Evolutionary conservation across 2,113 vertebrate species (phyloP).

Genomic region (Dicerorhinus sumatrensis): DNA sequence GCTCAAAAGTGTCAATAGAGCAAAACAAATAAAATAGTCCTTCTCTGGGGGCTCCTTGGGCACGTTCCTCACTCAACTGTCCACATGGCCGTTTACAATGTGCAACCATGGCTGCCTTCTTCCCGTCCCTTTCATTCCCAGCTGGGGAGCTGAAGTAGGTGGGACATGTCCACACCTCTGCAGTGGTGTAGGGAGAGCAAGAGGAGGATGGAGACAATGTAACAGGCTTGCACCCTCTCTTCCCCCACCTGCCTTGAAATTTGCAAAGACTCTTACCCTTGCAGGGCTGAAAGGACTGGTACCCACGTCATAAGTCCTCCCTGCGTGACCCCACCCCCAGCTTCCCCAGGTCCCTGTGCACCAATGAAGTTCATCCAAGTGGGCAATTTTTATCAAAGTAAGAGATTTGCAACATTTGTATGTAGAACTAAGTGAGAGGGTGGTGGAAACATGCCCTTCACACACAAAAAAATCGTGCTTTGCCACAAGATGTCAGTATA

Average conservation of each 20-base stretch:
- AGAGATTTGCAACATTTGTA: background rate
- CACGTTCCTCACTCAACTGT: background rate
- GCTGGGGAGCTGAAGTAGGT: rapidly evolving
- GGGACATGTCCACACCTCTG: background rate
- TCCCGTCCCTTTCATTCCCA: background rate
- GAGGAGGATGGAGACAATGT: background rate
- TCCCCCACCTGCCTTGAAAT: background rate
- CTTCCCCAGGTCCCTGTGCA: background rate
- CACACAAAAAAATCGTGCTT: background rate
- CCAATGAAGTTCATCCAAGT: background rate
- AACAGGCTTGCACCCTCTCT: background rate
- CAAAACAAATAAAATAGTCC: background rate
- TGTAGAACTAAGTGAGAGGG: background rate
- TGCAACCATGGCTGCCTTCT: background rate
- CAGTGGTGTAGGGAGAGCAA: rapidly evolving
- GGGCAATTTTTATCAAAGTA: background rate
- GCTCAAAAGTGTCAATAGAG: background rate
- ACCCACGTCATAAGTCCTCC: background rate
- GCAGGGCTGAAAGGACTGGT: background rate
- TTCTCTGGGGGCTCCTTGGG: background rate
- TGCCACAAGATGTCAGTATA: slow-evolving; percentile 68
- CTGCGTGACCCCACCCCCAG: background rate
- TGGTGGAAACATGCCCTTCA: background rate
- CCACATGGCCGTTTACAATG: background rate
- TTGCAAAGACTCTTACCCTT: background rate